Base-by-base conservation (phyloP, 2,797 vertebrate genomes). In the Otus scops region DNA sequence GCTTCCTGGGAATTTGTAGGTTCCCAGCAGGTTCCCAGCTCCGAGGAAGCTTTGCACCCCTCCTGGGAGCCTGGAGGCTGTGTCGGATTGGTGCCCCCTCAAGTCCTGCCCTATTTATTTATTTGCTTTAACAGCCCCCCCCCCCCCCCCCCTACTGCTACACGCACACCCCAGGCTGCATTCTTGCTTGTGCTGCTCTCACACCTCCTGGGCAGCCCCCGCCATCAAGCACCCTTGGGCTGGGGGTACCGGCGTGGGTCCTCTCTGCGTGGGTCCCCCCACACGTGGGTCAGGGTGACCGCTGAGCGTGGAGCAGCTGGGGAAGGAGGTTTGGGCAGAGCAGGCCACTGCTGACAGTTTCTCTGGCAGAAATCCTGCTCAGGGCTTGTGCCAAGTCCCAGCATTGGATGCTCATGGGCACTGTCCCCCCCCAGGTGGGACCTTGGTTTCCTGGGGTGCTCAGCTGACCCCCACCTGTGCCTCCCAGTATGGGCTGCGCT, bases 81-180 rank as follows among this genome's bases (percentile, higher is more conserved):
- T 90, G 95, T 73, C 78, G 24, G 75, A 69, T 89, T 56, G 12
- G 76, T 81, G 70, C 85, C 93, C 84, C 11, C 17, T 71, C 2
- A 21, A 85, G 92, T 88, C 78, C 86, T 94, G 63, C 91, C 68
- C 60, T 82, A 43, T 92, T 84, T 94, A 84, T 90, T 90, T 94
- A 85, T 91, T 96, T 93, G 69, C 56, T 87, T 92, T 34, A 34
- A 86, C 57, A 11, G 5, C 34, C n/a, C 74, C 41, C 47, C 63
- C 57, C 13, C 6, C 34, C n/a, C 74, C 41, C 47, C 63, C 50
- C 19, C 41, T 16, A 26, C 60, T 27, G 14, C 21, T 2, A 36
- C 21, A 1, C 10, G 3, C 71, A 27, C 70, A 61, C 65, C 69
- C 32, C 0, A 2, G 69, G 38, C 76, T 63, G 54, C 22, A 38